Percentiles rank a stretch among this genome's conserved stretches.
Conservation (phyloP, 1,140 invertebrate genomes). For the Papilio machaon region DNA sequence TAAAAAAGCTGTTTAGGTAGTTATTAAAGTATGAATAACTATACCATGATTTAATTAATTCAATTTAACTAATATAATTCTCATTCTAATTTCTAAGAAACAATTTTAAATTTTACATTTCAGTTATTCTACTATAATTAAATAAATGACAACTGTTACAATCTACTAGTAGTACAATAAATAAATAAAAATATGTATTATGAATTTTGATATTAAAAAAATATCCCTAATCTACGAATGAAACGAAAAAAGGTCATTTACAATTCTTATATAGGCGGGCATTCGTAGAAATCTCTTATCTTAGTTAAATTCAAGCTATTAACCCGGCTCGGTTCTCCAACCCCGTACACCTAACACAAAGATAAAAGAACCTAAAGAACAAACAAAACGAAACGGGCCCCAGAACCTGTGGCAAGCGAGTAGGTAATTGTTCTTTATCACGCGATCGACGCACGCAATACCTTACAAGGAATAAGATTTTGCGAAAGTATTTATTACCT, state of each 20-base stretch:
- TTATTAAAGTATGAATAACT: background rate
- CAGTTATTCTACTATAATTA: background rate
- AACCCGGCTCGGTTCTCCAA: constrained; percentile 22
- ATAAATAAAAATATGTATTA: background rate
- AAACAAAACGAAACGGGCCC: constrained; percentile 39
- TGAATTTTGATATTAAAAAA: background rate
- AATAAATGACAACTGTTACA: background rate
- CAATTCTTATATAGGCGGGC: constrained; percentile 19
- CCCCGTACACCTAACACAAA: constrained; percentile 2
- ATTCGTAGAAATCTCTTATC: constrained; percentile 21
- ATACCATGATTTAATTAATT: background rate
- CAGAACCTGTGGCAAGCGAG: constrained; percentile 21
- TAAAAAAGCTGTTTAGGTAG: background rate
- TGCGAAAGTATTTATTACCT: constrained; percentile 26
- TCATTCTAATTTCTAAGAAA: background rate
- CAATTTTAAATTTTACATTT: background rate
- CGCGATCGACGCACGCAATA: constrained; percentile 32
- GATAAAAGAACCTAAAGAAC: constrained; percentile 33
- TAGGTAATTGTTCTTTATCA: constrained; percentile 32
- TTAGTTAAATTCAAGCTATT: constrained; percentile 21
- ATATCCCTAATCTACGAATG: background rate
- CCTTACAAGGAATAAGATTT: constrained; percentile 18
- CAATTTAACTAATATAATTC: background rate
- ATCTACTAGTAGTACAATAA: background rate
- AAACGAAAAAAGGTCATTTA: background rate